Percentiles rank a stretch among this genome's conserved stretches.
Evolutionary conservation across 2,888 invertebrate species (phyloP).

Genomic region (Hylaea fasciaria): DNA sequence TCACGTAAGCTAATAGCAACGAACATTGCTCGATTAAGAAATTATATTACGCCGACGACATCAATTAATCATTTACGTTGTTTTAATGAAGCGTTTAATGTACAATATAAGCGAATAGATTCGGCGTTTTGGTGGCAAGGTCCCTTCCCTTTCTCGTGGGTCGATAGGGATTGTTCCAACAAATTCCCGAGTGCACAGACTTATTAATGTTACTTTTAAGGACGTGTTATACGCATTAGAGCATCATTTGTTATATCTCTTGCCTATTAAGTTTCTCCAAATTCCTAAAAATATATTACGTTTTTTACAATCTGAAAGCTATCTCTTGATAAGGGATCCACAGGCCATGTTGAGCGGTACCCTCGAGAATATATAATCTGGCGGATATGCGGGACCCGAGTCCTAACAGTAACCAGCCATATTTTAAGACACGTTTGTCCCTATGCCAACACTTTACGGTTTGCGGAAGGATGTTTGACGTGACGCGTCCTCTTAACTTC

Average conservation of each 20-base stretch:
- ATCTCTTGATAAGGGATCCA: too few relatives aligned
- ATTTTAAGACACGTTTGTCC: constrained; percentile 15
- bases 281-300: too few relatives aligned
- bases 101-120: constrained; percentile 7
- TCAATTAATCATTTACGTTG: too few relatives aligned
- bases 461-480: constrained; percentile 25
- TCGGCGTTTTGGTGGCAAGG: constrained; percentile 17
- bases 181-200: constrained; percentile 17
- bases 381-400: background rate
- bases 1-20: too few relatives aligned
- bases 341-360: too few relatives aligned
- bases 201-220: constrained; percentile 19
- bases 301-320: too few relatives aligned
- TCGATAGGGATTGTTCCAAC: constrained; percentile 22
- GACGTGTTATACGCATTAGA: background rate
- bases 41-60: too few relatives aligned
- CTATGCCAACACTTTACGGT: constrained; percentile 18
- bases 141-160: constrained; percentile 9
- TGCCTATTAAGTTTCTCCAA: too few relatives aligned
- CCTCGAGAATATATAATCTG: background rate
- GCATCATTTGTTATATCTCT: too few relatives aligned
- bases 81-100: constrained; percentile 5
- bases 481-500: constrained; percentile 24
- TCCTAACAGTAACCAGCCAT: constrained; percentile 7
- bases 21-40: too few relatives aligned